Base-by-base conservation (phyloP, 2,113 vertebrate genomes). In the Bufo gargarizans region DNA sequence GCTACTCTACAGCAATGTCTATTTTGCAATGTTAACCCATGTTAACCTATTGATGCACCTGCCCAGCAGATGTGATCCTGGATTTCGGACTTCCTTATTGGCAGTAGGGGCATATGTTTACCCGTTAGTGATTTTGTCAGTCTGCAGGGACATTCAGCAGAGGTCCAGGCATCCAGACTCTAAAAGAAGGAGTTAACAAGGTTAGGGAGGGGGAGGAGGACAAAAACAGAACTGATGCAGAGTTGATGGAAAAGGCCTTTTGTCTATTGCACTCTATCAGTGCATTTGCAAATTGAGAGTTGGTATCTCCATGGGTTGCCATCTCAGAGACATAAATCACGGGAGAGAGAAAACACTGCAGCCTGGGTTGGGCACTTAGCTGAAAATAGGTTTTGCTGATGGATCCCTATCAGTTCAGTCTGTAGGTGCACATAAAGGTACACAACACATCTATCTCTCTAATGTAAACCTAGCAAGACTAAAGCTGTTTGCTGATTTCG, bases 281-380 rank as follows among this genome's bases (percentile, higher is more conserved):
- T 0, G 0, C 59, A 20, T 72, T 90, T 89, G 67, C 77, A 77
- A 88, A 45, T 4, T 22, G 84, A 89, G 85, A 90, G 53, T 77
- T 74, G 76, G 61, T 90, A 72, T 63, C 87, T 77, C 87, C 43
- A 17, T 43, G 4, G 79, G 50, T 61, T 43, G 65, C 84, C n/a
- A 49, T 84, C 88, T 82, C 0, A 0, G 6, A 50, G n/a, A 1
- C 79, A 9, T 77, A 69, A 72, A 89, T 53, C 47, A 19, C 49
- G 4, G 0, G 1, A 20, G 72, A 16, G 0, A 0, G 72, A 33
- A 84, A 16, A 33, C 80, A 89, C 89, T 80, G 78, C 89, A 77
- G n/a, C 78, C 87, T 79, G 90, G 89, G 87, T 86, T 87, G 81
- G 90, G 88, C 90, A 88, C 88, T 90, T 91, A 76, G 55, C 89